Evolutionary conservation across 2,113 vertebrate species (phyloP).

Genomic region (Erinaceus europaeus): DNA sequence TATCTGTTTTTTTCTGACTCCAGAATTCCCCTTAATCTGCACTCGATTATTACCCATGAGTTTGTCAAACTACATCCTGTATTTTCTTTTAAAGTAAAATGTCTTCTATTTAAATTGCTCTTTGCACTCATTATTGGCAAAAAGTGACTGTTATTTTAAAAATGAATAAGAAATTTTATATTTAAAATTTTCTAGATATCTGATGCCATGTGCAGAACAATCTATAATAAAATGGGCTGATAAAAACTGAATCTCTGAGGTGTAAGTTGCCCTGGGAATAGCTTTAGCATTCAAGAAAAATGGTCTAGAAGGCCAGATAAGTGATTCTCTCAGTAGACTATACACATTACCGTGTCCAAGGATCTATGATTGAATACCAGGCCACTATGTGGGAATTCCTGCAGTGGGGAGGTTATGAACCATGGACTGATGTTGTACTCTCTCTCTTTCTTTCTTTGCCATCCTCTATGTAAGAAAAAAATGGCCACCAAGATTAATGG

Average conservation of each 20-base stretch:
- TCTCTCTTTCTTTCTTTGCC: no score
- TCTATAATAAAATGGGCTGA: neutral
- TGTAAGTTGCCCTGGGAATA: neutral
- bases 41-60: neutral
- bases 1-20: neutral
- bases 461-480: no score
- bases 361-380: no score
- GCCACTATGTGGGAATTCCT: no score
- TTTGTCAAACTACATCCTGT: neutral
- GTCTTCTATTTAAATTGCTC: neutral
- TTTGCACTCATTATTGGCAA: neutral
- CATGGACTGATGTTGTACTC: no score
- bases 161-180: neutral
- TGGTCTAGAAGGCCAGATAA: no score
- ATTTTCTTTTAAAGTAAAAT: neutral
- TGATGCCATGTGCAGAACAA: neutral
- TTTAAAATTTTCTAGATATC: conserved; percentile 11
- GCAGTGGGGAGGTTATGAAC: no score
- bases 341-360: no score
- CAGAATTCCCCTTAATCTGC: neutral
- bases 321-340: no score
- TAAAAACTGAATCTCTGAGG: neutral
- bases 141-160: neutral
- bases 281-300: no score
- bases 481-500: no score